phyloP scores from a whole-genome alignment of 2,113 vertebrate species.

The Fregata magnificens region DNA sequence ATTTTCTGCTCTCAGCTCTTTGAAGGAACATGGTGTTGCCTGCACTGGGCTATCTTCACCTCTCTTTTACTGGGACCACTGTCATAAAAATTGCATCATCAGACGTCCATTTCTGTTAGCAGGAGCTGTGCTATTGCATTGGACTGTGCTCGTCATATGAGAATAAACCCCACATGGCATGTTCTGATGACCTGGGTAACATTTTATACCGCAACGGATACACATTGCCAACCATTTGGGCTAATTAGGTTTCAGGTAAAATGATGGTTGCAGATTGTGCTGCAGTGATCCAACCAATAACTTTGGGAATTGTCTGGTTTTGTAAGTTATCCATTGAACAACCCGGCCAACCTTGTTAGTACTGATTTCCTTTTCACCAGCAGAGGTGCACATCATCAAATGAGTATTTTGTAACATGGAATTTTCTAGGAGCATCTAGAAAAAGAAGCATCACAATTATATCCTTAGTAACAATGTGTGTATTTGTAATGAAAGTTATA shows the following conservation, averaged over 20 bases:
- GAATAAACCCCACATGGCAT: neutral
- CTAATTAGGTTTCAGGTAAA: neutral
- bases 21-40: neutral
- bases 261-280: neutral
- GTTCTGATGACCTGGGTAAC: neutral
- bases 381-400: neutral
- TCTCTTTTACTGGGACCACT: neutral
- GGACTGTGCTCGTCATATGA: neutral
- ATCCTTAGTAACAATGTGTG: neutral
- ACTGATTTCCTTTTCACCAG: slow-evolving; percentile 1
- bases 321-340: neutral
- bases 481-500: neutral
- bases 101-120: neutral
- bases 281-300: neutral
- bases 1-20: neutral
- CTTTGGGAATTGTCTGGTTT: slow-evolving; percentile 31
- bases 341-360: neutral
- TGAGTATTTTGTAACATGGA: neutral
- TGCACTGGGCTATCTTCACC: neutral
- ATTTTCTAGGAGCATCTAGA: neutral
- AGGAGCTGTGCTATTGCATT: neutral
- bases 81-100: neutral
- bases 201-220: neutral
- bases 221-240: neutral
- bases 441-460: neutral